Evolutionary conservation across 2,797 vertebrate species (phyloP).

Genomic region (Cetoscarus ocellatus): DNA sequence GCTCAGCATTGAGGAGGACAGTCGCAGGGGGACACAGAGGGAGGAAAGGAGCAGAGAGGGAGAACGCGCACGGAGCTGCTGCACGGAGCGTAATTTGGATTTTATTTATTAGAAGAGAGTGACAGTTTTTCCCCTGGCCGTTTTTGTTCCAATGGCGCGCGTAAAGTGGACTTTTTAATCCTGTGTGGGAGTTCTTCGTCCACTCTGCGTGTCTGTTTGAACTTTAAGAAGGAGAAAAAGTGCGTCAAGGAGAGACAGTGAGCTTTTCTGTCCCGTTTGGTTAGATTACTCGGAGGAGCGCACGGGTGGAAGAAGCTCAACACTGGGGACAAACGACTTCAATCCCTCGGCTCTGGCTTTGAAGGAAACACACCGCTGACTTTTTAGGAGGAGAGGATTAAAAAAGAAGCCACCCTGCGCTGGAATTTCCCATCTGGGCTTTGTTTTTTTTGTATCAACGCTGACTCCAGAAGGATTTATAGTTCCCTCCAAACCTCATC

Average conservation of each 20-base stretch:
- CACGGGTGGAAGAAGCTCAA: conserved; percentile 30
- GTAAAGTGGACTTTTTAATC: conserved; percentile 56
- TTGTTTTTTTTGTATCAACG: conserved; percentile 25
- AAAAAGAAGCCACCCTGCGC: conserved; percentile 29
- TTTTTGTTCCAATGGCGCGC: conserved; percentile 5
- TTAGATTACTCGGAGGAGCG: conserved; percentile 55
- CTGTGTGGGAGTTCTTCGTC: conserved; percentile 28
- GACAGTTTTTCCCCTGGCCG: conserved; percentile 36
- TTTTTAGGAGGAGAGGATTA: conserved; percentile 37
- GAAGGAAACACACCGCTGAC: conserved; percentile 35
- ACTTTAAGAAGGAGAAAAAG: conserved; percentile 62
- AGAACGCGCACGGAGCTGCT: conserved; percentile 50
- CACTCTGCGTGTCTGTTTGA: conserved; percentile 36
- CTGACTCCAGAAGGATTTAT: conserved; percentile 63
- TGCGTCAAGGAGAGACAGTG: conserved; percentile 23
- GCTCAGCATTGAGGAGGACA: conserved; percentile 43
- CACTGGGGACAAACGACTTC: conserved; percentile 9
- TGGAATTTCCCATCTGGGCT: conserved; percentile 35
- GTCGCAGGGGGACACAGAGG: conserved; percentile 28
- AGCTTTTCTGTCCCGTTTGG: conserved; percentile 58
- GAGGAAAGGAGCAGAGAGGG: conserved; percentile 11
- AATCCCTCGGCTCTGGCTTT: conserved; percentile 36
- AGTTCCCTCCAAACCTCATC: conserved; percentile 53
- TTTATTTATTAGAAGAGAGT: conserved; percentile 33
- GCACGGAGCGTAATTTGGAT: conserved; percentile 52